Base-by-base conservation (phyloP, 2,888 invertebrate genomes). In the Tenodera sinensis region DNA sequence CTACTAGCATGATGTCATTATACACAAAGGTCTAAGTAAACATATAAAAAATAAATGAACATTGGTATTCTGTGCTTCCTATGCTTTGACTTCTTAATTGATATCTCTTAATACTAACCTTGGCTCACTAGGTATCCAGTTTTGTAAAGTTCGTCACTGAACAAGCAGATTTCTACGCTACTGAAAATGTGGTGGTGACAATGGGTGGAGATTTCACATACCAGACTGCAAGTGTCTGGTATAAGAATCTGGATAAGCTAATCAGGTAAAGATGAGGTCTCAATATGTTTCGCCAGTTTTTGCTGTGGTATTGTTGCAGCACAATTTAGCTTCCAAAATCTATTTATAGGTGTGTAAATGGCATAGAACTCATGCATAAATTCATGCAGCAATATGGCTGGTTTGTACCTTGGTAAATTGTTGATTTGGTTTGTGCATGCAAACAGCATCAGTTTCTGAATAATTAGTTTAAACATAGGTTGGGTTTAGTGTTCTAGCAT, bases 151-250 rank as follows among this genome's bases (percentile, higher is more conserved):
- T 83, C 84, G 87, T 84, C 82, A 14, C 28, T 27, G 84, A 83
- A 28, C 89, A 89, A 28, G 30, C 89, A 42, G 81, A 83, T 20
- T 89, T 83, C 90, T 90, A 90, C 86, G 8, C 34, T 28, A 89
- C 89, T 47, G 88, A 90, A 42, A 88, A 90, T 88, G 82, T 90
- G 15, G 30, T 90, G 71, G 82, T 90, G 89, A 97, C 98, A 0
- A 98, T 98, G 98, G 98, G 98, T 0, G 97, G 96, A 47, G 98
- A 98, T 93, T 98, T 98, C 92, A 96, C 97, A 14, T 98, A 97
- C 92, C 96, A 96, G 92, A 96, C 97, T 91, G 98, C 98, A 0
- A 94, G 95, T 90, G 95, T 96, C 93, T 97, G 97, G 95, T 98
- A 95, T 93, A 95, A 94, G 90, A 98, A 98, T 93, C 93, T 98